Evolutionary conservation across 2,888 invertebrate genomes (phyloP).

Genomic region (Chymomyza procnemis): DNA sequence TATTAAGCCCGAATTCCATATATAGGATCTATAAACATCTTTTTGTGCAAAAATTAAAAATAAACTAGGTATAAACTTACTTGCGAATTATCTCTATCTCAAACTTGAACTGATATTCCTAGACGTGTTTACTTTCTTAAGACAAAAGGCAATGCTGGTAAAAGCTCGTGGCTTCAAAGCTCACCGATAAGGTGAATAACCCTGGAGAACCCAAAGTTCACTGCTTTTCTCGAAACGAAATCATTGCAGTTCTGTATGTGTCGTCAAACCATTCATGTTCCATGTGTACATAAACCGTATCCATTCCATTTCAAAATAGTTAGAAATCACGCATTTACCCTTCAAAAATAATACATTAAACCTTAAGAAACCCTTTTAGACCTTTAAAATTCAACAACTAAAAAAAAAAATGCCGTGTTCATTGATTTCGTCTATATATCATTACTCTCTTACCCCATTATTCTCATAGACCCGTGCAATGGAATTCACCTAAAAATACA

Average conservation of each 20-base stretch:
- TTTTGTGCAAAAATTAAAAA: too few relatives aligned
- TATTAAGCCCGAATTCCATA: too few relatives aligned
- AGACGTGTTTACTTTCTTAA: too few relatives aligned
- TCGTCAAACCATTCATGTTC: conserved; percentile 27
- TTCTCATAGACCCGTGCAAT: conserved; percentile 88
- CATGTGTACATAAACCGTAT: conserved; percentile 44
- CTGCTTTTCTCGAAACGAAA: neutral
- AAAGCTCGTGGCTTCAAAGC: too few relatives aligned
- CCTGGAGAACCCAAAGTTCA: too few relatives aligned
- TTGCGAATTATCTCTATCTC: too few relatives aligned
- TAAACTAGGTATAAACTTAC: too few relatives aligned
- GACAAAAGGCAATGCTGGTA: too few relatives aligned
- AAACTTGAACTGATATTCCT: too few relatives aligned
- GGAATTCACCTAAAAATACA: conserved; percentile 93
- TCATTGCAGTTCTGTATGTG: neutral
- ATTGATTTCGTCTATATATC: conserved; percentile 68
- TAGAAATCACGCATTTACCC: conserved; percentile 37
- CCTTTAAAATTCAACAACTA: conserved; percentile 17
- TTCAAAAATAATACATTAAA: conserved; percentile 22
- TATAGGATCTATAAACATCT: too few relatives aligned
- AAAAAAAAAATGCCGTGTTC: conserved; percentile 41
- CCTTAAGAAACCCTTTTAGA: neutral
- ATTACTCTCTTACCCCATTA: conserved; percentile 73
- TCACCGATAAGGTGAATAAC: too few relatives aligned
- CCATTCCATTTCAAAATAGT: conserved; percentile 27